These are phyloP conservation scores for Latrodectus elegans DNA, from an alignment of 2,888 invertebrate genomes.

Conservation along the genomic window DNA sequence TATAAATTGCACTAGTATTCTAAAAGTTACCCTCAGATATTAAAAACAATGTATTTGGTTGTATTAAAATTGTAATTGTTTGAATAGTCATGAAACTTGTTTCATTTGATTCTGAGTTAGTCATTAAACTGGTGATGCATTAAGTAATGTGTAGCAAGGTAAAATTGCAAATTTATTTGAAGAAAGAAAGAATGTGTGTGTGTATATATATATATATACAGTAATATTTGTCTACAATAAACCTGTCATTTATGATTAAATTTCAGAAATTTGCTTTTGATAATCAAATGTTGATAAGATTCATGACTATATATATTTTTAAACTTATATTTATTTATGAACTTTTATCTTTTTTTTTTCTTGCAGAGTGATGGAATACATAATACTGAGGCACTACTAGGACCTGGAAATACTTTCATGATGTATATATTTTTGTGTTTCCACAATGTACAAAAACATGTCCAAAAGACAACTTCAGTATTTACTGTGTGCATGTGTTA, in stretches of 20 bases:
- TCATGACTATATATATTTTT: not conserved
- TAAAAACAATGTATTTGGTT: no score
- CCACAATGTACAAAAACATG: conserved; percentile 47
- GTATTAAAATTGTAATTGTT: no score
- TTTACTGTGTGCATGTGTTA: conserved; percentile 55
- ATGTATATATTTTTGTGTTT: conserved; percentile 55
- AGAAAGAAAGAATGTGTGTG: no score
- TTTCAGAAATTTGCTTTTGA: not conserved
- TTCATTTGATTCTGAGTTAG: no score
- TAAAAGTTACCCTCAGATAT: no score
- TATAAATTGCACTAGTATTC: no score
- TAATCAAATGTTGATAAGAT: not conserved
- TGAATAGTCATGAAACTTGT: no score
- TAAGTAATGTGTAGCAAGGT: no score
- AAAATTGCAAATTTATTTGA: no score
- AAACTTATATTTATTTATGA: not conserved
- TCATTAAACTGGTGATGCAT: no score
- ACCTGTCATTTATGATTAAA: not conserved
- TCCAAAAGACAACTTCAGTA: conserved; percentile 54
- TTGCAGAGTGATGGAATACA: conserved; percentile 25
- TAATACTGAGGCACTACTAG: conserved; percentile 26
- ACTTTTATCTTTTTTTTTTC: not conserved
- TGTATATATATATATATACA: no score
- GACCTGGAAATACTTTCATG: conserved; percentile 31
- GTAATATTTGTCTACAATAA: no score